A percentile compares a stretch with the other conserved stretches of the same genome.
Evolutionary conservation across 2,888 invertebrate species (phyloP).

Genomic region (Melieria picta): DNA sequence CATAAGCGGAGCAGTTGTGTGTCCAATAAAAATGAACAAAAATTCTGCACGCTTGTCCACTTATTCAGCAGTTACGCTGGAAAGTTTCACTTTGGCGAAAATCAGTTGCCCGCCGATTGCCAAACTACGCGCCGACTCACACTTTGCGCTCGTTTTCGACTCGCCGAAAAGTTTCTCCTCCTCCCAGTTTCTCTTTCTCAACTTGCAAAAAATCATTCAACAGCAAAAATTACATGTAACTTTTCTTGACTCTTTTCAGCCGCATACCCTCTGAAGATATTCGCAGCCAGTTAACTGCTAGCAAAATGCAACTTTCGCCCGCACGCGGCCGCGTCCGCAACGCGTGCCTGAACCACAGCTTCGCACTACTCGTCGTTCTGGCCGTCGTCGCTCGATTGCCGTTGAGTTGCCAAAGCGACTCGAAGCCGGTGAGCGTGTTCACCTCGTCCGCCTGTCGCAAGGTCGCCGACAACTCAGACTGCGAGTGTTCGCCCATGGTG

Average conservation of each 20-base stretch:
- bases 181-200: not conserved
- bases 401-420: not conserved
- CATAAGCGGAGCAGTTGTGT: no score
- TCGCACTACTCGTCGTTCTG: not conserved
- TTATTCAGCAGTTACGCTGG: no score
- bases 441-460: constrained; percentile 48
- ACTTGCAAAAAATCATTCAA: not conserved
- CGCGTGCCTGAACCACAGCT: not conserved
- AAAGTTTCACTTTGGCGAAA: no score
- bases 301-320: not conserved
- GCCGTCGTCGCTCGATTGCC: not conserved
- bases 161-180: not conserved
- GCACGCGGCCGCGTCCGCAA: not conserved
- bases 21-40: no score
- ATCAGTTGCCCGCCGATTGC: no score
- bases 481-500: constrained; percentile 58
- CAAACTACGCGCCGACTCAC: no score
- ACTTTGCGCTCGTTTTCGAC: no score
- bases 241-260: not conserved
- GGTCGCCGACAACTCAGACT: constrained; percentile 50
- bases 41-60: no score
- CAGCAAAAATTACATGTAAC: not conserved
- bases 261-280: not conserved
- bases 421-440: not conserved
- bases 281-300: not conserved